Evolutionary conservation across 2,797 vertebrate genomes (phyloP), one percentile per base, ranked within the genome.

Genomic region (Pangasius krempfi): DNA sequence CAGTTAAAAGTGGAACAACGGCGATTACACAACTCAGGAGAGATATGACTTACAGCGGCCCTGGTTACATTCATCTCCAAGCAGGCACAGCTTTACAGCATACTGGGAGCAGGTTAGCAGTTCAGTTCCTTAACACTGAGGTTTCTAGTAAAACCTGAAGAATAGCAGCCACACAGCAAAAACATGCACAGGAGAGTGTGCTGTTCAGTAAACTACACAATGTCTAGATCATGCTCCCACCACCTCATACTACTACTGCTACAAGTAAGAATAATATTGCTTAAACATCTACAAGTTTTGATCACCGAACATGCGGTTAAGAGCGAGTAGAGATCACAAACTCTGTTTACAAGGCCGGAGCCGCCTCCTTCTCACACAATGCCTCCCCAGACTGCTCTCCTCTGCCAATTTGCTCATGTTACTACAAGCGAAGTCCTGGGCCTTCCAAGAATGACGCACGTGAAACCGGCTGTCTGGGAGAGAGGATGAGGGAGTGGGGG

Each of bases 401-500:
- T 60, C 84, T 73, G 76, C 82, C 83, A 79, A 87, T 86, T 86
- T 33, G 86, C 88, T 91, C 84, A 72, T 87, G 86, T 90, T 90
- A 90, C 90, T 75, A 87, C 85, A 88, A 91, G 60, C 20, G 10
- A 84, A 37, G 47, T 78, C 84, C 37, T 16, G 47, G 33, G 52
- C 18, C 12, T 86, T 91, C 86, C 85, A 85, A 86, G 84, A 87
- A 87, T 56, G 72, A 91, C 25, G 83, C 87, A 90, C 81, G 76
- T 37, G 62, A 90, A 89, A 84, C 47, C 27, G 30, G 4, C 58
- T 54, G 83, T 54, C 62, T 68, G 62, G 44, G 27, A 66, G 37
- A 37, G 80, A 58, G 30, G 79, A 5, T 4, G 56, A 4, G 22
- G 79, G 60, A 40, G 50, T 50, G 82, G 44, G 1, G n/a, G 16